Evolutionary conservation across 1,140 invertebrate genomes (phyloP), one percentile per base, ranked within the genome.

Genomic region (Pseudomyrmex gracilis): DNA sequence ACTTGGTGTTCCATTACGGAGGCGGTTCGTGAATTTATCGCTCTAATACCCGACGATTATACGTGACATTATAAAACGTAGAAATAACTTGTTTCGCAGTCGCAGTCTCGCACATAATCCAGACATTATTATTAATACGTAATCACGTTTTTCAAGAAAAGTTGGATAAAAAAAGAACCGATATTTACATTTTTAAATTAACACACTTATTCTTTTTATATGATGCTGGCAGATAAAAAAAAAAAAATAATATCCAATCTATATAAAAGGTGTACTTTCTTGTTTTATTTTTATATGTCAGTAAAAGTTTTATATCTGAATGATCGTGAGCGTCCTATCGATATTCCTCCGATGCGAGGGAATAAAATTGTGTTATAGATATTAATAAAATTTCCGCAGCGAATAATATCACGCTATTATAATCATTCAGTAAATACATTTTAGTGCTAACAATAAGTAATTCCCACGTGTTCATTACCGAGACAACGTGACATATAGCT

Each of bases 11-110:
- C 43, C 76, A 20, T 58, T 24, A 80, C 43, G 20, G 3, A 17
- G 5, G 20, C 20, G 43, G 53, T 45, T 70, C 15, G 66, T 57
- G 55, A 80, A 78, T 78, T 78, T 70, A 70, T 78, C 76, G 64
- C 17, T 58, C 34, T 70, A 78, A 78, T 78, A 78, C 76, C 24
- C 74, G 63, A 22, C 34, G 51, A 68, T 20, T 43, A 70, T 70
- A 78, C 64, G n/a, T 78, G 64, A 78, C 15, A 15, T 68, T 68
- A 45, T 78, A 64, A 78, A 34, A 17, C 20, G 53, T 53, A 15
- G 20, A 68, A 78, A 70, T 70, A 68, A 78, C 64, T 70, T 70
- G 57, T n/a, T 13, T 10, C 9, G 63, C 15, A 13, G 24, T 15
- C 20, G 15, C 45, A 7, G 10, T 74, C 24, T 67, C 24, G 7